Percentiles rank a stretch among this genome's conserved stretches.
Conservation (phyloP, 1,140 invertebrate species). For the Zophobas morio region DNA sequence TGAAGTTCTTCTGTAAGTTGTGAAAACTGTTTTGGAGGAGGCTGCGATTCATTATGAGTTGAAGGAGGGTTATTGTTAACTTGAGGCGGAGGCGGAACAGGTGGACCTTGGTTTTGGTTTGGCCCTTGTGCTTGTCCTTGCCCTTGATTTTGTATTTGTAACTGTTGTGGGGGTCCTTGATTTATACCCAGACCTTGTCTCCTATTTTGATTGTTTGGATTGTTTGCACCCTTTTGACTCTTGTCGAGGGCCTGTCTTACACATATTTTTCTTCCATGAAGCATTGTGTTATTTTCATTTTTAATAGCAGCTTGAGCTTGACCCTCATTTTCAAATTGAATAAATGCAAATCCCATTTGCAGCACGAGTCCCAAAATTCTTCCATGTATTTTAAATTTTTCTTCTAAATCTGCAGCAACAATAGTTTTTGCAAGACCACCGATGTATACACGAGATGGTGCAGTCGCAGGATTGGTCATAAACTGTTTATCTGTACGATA, state of each 20-base stretch:
- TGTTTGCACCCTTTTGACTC: slow-evolving; percentile 36
- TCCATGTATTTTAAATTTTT: slow-evolving; percentile 82
- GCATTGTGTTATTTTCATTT: slow-evolving; percentile 77
- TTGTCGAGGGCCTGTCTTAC: slow-evolving; percentile 71
- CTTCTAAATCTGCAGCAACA: slow-evolving; percentile 79
- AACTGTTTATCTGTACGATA: slow-evolving; percentile 67
- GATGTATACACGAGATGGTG: slow-evolving; percentile 81
- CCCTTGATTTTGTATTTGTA: slow-evolving; percentile 12
- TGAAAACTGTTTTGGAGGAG: slow-evolving; percentile 27
- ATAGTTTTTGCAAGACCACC: slow-evolving; percentile 79
- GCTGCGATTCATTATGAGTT: slow-evolving; percentile 24
- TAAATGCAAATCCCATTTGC: slow-evolving; percentile 87
- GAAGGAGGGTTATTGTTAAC: slow-evolving; percentile 32
- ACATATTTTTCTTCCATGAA: slow-evolving; percentile 78
- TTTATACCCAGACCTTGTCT: not conserved
- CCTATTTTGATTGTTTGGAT: slow-evolving; percentile 32
- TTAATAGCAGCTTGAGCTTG: slow-evolving; percentile 81
- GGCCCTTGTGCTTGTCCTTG: slow-evolving; percentile 64
- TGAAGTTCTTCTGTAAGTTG: slow-evolving; percentile 12
- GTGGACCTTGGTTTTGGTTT: slow-evolving; percentile 42
- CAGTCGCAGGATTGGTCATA: slow-evolving; percentile 79
- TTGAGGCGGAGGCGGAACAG: not conserved
- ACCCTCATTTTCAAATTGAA: slow-evolving; percentile 85
- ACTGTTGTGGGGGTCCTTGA: slow-evolving; percentile 17
- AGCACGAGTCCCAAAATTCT: slow-evolving; percentile 79